A percentile compares a stretch with the other conserved stretches of the same genome.
Evolutionary conservation across 2,113 vertebrate genomes (phyloP).

Genomic region (Pelecanus crispus): DNA sequence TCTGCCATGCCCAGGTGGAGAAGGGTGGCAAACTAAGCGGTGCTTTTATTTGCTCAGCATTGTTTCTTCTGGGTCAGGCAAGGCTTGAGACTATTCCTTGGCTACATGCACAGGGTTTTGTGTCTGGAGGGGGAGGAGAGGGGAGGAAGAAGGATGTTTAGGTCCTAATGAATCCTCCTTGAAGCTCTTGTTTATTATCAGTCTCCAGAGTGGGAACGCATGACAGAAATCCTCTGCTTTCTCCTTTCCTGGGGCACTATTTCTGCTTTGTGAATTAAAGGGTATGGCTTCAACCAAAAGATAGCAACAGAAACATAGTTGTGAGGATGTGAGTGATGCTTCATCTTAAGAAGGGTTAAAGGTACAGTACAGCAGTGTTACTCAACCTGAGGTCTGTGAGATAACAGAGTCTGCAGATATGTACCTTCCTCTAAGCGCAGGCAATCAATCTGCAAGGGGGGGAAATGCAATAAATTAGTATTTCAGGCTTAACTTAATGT

Average conservation of each 20-base stretch:
- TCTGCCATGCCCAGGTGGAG: background rate
- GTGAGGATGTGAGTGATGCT: background rate
- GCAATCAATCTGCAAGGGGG: background rate
- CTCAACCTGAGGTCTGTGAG: background rate
- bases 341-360: background rate
- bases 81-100: background rate
- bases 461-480: background rate
- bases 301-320: background rate
- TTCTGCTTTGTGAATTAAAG: background rate
- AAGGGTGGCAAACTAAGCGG: background rate
- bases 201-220: background rate
- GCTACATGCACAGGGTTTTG: background rate
- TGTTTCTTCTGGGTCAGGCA: background rate
- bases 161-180: background rate
- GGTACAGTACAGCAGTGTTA: background rate
- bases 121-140: background rate
- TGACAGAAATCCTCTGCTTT: background rate
- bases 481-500: background rate
- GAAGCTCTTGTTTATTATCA: background rate
- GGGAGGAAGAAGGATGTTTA: background rate
- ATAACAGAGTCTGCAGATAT: background rate
- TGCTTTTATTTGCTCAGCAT: background rate
- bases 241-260: background rate
- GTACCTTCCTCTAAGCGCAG: background rate
- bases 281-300: background rate